phyloP scores from a whole-genome alignment of 2,113 vertebrate genomes.

The Tinamus guttatus region DNA sequence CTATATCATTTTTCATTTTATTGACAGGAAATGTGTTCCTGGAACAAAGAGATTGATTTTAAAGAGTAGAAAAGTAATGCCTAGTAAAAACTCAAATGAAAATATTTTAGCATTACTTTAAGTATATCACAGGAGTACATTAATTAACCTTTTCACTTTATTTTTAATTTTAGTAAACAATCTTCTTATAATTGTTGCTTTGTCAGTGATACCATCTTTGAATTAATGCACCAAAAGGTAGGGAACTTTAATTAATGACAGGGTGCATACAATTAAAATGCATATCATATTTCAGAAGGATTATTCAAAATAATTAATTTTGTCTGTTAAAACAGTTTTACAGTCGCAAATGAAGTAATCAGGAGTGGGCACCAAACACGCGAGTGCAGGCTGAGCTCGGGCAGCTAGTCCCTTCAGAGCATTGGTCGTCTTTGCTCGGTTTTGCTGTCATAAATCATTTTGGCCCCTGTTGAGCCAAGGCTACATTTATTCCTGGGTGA shows the following conservation, averaged over 20 bases:
- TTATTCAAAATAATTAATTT: constrained; percentile 69
- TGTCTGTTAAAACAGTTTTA: constrained; percentile 51
- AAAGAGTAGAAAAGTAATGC: constrained; percentile 77
- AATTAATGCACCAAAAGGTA: constrained; percentile 48
- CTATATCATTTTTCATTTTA: constrained; percentile 88
- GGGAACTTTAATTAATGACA: constrained; percentile 63
- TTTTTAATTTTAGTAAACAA: constrained; percentile 66
- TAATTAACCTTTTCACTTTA: constrained; percentile 52
- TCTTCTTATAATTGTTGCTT: not conserved
- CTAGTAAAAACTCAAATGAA: constrained; percentile 75
- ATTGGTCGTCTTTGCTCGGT: not conserved
- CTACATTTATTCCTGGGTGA: not conserved
- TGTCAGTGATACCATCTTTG: constrained; percentile 31
- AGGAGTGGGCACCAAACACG: not conserved
- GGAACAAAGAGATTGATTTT: constrained; percentile 84
- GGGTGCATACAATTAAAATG: constrained; percentile 50
- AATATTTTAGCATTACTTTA: constrained; percentile 60
- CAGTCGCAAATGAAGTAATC: constrained; percentile 52
- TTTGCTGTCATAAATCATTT: constrained; percentile 49
- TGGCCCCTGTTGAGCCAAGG: not conserved
- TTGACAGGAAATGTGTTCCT: constrained; percentile 82
- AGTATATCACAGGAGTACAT: constrained; percentile 13
- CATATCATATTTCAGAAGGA: constrained; percentile 35
- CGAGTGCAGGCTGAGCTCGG: not conserved
- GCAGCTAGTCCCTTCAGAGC: not conserved